These are phyloP conservation scores for Chinchilla lanigera DNA, from an alignment of 2,113 vertebrate species.

Conservation along the genomic window DNA sequence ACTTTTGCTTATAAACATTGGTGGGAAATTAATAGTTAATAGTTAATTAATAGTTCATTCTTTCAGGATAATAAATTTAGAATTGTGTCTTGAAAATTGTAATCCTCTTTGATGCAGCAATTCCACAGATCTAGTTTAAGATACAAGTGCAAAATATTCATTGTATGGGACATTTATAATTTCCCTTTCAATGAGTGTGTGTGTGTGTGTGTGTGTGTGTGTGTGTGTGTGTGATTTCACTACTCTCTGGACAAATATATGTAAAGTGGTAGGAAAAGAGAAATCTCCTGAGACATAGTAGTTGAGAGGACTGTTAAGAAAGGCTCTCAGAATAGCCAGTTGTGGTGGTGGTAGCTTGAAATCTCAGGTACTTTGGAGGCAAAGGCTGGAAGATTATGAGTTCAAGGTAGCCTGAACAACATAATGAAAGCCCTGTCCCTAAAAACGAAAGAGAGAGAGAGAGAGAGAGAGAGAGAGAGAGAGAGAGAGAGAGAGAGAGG, in stretches of 20 bases:
- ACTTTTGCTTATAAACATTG: not conserved
- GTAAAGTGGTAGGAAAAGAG: not conserved
- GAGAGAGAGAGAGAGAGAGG: not conserved
- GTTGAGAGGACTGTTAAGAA: not conserved
- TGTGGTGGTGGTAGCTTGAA: not conserved
- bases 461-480: not conserved
- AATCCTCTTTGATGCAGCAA: constrained; percentile 37
- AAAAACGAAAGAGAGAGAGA: not conserved
- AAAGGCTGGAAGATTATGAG: not conserved
- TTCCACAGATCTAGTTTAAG: constrained; percentile 48
- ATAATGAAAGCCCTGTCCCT: not conserved
- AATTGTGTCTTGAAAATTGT: constrained; percentile 11
- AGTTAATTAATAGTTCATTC: not conserved
- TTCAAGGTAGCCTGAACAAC: not conserved
- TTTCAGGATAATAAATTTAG: constrained; percentile 21
- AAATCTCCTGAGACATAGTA: not conserved
- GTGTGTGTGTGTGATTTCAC: not conserved
- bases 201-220: no score
- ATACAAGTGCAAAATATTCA: not conserved
- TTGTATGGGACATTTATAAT: not conserved
- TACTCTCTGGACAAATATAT: not conserved
- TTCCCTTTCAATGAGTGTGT: not conserved
- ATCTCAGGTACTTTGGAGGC: not conserved
- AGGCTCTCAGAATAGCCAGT: not conserved
- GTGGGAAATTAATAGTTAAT: not conserved